Evolutionary conservation across 2,888 invertebrate genomes (phyloP).

Genomic region (Cactoblastis cactorum): DNA sequence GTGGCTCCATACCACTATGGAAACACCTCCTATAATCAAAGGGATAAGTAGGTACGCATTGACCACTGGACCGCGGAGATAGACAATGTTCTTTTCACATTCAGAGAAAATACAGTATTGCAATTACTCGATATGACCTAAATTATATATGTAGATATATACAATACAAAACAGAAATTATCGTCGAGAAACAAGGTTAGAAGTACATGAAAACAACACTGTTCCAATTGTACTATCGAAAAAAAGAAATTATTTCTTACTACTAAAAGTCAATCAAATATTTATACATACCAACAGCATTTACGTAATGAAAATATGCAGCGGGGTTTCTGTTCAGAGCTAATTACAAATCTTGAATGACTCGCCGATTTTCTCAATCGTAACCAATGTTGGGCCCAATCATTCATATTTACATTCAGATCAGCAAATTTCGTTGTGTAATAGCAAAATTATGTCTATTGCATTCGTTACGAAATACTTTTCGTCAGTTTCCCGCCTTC

Average conservation of each 20-base stretch:
- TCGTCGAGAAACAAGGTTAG: too few species aligned
- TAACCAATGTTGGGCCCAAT: slow-evolving; percentile 12
- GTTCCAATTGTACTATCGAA: too few species aligned
- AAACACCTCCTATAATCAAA: too few species aligned
- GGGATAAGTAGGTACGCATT: too few species aligned
- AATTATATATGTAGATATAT: too few species aligned
- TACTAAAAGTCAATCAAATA: neutral
- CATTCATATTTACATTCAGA: slow-evolving; percentile 17
- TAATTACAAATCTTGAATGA: neutral
- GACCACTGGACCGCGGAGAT: too few species aligned
- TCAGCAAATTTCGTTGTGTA: slow-evolving; percentile 48
- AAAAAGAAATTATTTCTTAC: neutral
- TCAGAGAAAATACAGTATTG: too few species aligned
- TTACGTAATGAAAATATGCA: neutral
- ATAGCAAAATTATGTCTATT: slow-evolving; percentile 56
- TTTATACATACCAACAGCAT: neutral
- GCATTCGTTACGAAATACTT: slow-evolving; percentile 64
- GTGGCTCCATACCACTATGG: too few species aligned
- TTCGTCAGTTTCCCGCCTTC: slow-evolving; percentile 69
- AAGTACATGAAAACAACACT: too few species aligned
- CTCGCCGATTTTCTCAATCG: neutral
- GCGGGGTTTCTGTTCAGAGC: neutral
- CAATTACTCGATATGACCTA: too few species aligned
- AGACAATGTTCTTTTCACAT: too few species aligned
- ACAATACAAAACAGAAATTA: too few species aligned